Evolutionary conservation across 2,888 invertebrate genomes (phyloP).

Genomic region (Eucriotettix oculatus): DNA sequence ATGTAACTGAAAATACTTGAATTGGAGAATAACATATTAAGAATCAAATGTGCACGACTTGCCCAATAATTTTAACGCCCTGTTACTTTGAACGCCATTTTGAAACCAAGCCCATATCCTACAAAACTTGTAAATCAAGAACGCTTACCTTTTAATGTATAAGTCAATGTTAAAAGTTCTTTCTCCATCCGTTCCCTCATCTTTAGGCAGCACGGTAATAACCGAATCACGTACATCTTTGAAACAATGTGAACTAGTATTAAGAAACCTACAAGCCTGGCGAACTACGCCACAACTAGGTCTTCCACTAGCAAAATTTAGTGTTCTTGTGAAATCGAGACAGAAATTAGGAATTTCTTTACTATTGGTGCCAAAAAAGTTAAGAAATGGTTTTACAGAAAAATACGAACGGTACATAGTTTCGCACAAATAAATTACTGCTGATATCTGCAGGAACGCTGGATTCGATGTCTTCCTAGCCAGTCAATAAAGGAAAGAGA

Average conservation of each 20-base stretch:
- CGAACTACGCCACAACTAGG: too few relatives aligned
- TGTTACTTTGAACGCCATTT: not conserved
- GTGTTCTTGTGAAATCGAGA: too few relatives aligned
- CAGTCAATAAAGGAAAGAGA: too few relatives aligned
- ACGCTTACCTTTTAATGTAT: conserved; percentile 37
- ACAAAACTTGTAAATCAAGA: not conserved
- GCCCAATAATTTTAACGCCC: not conserved
- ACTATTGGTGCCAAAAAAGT: too few relatives aligned
- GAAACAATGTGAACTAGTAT: conserved; percentile 4
- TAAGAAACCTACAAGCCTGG: too few relatives aligned
- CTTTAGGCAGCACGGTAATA: conserved; percentile 27
- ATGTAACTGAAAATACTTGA: not conserved
- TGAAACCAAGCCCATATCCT: not conserved
- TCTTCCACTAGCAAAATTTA: too few relatives aligned
- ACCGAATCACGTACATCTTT: conserved; percentile 22
- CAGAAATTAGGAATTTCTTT: too few relatives aligned
- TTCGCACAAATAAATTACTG: too few relatives aligned
- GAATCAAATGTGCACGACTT: not conserved
- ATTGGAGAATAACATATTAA: not conserved
- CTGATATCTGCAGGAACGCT: too few relatives aligned
- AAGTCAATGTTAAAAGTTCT: conserved; percentile 51
- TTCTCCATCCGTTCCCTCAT: conserved; percentile 69
- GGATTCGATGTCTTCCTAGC: too few relatives aligned
- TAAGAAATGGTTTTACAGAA: too few relatives aligned
- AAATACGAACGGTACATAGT: too few relatives aligned